Conservation (phyloP, 2,113 vertebrate species). For the Thalassoma bifasciatum region DNA sequence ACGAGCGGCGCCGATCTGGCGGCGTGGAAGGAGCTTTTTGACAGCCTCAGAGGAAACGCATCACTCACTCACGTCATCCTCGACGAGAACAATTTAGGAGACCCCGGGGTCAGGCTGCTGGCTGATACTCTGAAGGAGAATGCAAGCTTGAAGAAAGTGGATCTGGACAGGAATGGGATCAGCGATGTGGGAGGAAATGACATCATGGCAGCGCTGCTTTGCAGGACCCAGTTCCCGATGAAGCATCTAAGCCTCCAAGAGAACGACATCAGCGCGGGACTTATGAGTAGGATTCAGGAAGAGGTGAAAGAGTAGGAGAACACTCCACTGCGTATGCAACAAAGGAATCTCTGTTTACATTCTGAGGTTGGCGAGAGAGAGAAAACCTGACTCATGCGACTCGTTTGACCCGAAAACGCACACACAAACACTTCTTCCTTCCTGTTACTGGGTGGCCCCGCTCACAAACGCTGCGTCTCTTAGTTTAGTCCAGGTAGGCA, state of each 20-base stretch:
- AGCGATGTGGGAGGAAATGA: slow-evolving; percentile 82
- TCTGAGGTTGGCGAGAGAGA: slow-evolving; percentile 36
- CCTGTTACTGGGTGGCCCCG: slow-evolving; percentile 59
- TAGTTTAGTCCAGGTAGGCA: slow-evolving; percentile 47
- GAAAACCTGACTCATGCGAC: slow-evolving; percentile 55
- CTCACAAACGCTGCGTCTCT: slow-evolving; percentile 56
- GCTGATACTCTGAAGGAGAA: slow-evolving; percentile 78
- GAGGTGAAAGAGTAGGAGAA: slow-evolving; percentile 58
- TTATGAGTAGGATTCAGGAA: slow-evolving; percentile 79
- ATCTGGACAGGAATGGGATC: slow-evolving; percentile 82
- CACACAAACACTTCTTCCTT: slow-evolving; percentile 43
- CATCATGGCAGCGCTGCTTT: slow-evolving; percentile 76
- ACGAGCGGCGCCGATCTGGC: slow-evolving; percentile 67
- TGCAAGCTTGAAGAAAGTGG: slow-evolving; percentile 72
- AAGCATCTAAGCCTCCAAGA: slow-evolving; percentile 80
- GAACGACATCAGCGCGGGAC: slow-evolving; percentile 78
- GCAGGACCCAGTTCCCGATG: slow-evolving; percentile 62
- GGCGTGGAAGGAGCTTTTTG: slow-evolving; percentile 83
- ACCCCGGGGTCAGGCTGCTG: slow-evolving; percentile 80
- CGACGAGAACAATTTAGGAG: slow-evolving; percentile 83
- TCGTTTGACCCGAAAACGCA: slow-evolving; percentile 51
- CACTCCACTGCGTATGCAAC: neutral
- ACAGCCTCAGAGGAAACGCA: slow-evolving; percentile 77
- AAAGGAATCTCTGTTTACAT: slow-evolving; percentile 40
- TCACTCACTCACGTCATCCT: slow-evolving; percentile 79